Base-by-base conservation (phyloP, 2,888 invertebrate species). In the Calameuta filiformis region DNA sequence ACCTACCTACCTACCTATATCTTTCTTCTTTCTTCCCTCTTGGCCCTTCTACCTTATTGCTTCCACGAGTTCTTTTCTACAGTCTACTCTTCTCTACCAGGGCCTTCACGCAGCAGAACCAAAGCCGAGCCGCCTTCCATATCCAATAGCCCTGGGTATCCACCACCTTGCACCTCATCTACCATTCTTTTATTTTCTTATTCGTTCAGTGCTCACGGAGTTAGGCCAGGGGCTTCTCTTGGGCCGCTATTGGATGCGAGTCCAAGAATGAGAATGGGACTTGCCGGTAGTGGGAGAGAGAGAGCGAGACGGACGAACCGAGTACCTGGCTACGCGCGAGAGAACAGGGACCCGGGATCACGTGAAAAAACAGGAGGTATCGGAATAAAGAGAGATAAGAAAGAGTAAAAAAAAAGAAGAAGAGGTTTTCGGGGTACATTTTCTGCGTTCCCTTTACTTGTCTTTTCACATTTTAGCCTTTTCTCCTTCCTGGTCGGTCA, bases 161-260 rank as follows among this genome's bases (percentile, higher is more conserved):
- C 81, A 23, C 68, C 75, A 85, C 84, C 85, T 85, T 86, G 80
- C 85, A 85, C 86, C 85, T 86, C 84, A 77, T 82, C 85, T 80
- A 78, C 73, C 81, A 76, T 79, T 85, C 85, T 85, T 85, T 85
- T 85, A 85, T 85, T 86, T 85, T 85, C 85, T 85, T 86, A 86
- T 86, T 85, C 83, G 85, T 85, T 86, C 85, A 83, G 85, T 86
- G 86, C 85, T 85, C 85, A 83, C 78, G 86, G 85, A 85, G 85
- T 86, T 86, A 85, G 86, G 83, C 86, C 81, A 31, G 33, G 11
- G 1, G 33, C 33, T 71, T 34, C 71, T 71, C 71, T 56, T 23
- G 23, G 23, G 56, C 23, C 56, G 56, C 56, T 56, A 23, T 56
- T 23, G 56, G 56, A 56, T 56, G 9, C 56, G 23, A 56, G 56